Evolutionary conservation across 2,797 vertebrate genomes (phyloP), one percentile per base, ranked within the genome.

Genomic region (Botia kubotai): DNA sequence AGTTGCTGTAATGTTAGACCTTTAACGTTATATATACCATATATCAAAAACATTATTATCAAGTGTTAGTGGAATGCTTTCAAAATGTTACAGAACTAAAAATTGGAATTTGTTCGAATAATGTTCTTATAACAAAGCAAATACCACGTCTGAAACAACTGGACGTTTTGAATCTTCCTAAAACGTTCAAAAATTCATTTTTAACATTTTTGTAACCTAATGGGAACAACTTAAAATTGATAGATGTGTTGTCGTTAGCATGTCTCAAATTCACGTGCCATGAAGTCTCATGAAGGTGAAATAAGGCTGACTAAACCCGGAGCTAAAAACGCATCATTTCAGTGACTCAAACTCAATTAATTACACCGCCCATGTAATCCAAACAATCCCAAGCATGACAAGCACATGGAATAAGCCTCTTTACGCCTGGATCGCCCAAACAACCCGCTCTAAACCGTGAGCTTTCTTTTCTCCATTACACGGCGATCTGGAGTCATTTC

Each of bases 311-410:
- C 52, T 53, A 58, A 68, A 58, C 53, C 52, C 36, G 60, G 3
- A 48, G 53, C 36, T 58, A 26, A 77, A 77, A 76, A 46, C 36
- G 26, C 52, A 67, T 68, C 10, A 77, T 77, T 66, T 77, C 48
- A 29, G 29, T 5, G 39, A 52, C 50, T 68, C 63, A 57, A 77
- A 55, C 26, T 67, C 62, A 26, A 26, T 67, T 67, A 67, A 77
- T 77, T 58, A 58, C 33, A 69, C 65, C 63, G 0, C 16, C 66
- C 39, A 70, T 77, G 53, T 39, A 69, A 69, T 77, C 66, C 55
- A 60, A 70, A 68, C 65, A 69, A 77, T 50, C 53, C 23, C 0
- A 10, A 52, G 8, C 23, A 62, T 36, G 23, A 69, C 43, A 48
- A 69, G 21, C 75, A 62, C 43, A 60, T 17, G 43, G 48, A 63